phyloP scores from a whole-genome alignment of 2,797 vertebrate species.

The Tolypeutes matacus region DNA sequence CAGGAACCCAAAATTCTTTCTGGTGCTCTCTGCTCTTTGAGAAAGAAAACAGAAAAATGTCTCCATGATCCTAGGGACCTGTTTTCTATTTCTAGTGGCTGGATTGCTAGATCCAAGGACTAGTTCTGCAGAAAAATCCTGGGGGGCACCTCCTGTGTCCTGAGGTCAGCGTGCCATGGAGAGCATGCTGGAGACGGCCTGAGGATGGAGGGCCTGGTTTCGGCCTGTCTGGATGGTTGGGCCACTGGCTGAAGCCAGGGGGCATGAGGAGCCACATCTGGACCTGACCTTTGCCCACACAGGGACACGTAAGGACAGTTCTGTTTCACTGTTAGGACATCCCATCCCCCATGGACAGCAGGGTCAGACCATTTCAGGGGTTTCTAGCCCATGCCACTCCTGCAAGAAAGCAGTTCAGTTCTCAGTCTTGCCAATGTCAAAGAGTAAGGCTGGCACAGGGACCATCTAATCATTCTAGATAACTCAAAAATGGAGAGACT shows the following conservation, averaged over 20 bases:
- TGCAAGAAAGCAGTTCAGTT: background rate
- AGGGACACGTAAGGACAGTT: background rate
- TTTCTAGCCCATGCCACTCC: background rate
- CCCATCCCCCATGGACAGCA: rapidly evolving
- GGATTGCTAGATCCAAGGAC: background rate
- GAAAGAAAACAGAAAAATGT: slow-evolving; percentile 36
- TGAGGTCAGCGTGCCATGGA: background rate
- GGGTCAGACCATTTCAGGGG: background rate
- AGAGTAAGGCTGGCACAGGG: background rate
- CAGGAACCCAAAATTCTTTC: background rate
- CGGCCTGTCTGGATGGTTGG: background rate
- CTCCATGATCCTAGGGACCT: background rate
- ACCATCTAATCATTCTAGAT: background rate
- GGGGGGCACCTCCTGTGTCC: background rate
- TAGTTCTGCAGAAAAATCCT: background rate
- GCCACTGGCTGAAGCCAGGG: background rate
- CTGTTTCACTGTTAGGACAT: background rate
- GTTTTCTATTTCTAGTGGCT: background rate
- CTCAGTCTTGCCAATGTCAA: background rate
- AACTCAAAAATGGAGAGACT: background rate
- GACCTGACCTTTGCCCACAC: background rate
- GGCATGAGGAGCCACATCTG: background rate
- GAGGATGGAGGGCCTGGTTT: rapidly evolving
- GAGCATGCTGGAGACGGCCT: rapidly evolving
- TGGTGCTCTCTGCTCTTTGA: slow-evolving; percentile 40